Base-by-base conservation (phyloP, 2,888 invertebrate genomes). In the Coleophora deauratella region DNA sequence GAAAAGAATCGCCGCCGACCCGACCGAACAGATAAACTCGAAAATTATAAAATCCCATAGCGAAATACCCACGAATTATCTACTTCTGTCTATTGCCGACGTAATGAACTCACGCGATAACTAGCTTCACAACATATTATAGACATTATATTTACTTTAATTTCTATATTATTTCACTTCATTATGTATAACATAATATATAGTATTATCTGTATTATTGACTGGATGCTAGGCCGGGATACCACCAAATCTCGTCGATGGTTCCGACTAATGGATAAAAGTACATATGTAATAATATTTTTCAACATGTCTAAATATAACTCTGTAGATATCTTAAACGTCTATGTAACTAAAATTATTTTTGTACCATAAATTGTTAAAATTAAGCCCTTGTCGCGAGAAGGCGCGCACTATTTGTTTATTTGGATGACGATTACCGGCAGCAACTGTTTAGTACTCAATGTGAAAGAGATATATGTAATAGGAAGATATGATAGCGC, bases 321-420 rank as follows among this genome's bases (percentile, higher is more conserved):
- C 77, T 80, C 79, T 81, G 75, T 73, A 66, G 68, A 63, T n/a
- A 21, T 77, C 77, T 79, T 81, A 80, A 68, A 71, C 56, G 59
- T 69, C 77, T 82, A 82, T 79, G 74, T 75, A 80, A 79, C 74
- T 80, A 79, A 80, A 78, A 75, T 80, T 80, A 66, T 67, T 69
- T 81, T 82, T 82, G 81, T 82, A 82, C 81, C 81, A 79, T 80
- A 66, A 71, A 55, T 57, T 59, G 68, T 72, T 75, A 71, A 78
- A 78, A 76, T 73, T 67, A 79, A 77, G 72, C 72, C 71, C 68
- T 50, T 46, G 55, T 59, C 67, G 68, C 70, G 65, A 57, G 58
- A 57, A 53, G 62, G 47, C 58, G 40, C 33, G 38, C 34, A 27
- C 13, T 8, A n/a, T 12, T 33, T 8, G n/a, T n/a, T 8, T 33